phyloP scores from a whole-genome alignment of 2,113 vertebrate species.

The Zosterops borbonicus region DNA sequence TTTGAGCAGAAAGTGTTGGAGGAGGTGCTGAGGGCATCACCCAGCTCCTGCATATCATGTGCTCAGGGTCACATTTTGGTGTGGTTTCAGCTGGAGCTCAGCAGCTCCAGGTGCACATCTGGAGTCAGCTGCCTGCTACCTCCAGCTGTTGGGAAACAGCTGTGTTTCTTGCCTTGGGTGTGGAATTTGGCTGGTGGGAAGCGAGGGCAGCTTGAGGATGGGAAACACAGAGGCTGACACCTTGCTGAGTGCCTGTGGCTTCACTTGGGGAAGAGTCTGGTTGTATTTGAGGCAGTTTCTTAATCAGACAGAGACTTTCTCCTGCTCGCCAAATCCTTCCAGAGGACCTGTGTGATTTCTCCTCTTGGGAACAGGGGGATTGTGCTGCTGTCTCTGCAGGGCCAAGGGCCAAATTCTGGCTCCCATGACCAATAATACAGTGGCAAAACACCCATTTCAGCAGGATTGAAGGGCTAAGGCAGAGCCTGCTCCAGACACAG shows the following conservation, averaged over 20 bases:
- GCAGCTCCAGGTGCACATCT: neutral
- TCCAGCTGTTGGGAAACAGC: neutral
- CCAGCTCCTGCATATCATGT: accelerated
- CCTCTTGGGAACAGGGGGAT: accelerated
- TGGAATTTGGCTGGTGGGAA: neutral
- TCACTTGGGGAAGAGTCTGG: accelerated
- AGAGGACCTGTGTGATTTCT: neutral
- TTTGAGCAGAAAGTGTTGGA: neutral
- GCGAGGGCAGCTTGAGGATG: neutral
- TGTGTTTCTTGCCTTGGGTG: neutral
- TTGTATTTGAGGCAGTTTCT: neutral
- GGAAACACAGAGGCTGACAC: accelerated
- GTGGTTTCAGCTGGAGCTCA: neutral
- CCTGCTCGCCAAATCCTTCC: neutral
- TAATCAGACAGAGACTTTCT: neutral
- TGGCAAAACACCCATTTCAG: neutral
- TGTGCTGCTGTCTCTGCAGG: neutral
- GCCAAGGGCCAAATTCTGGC: neutral
- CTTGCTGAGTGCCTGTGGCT: neutral
- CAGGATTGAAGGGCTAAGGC: neutral
- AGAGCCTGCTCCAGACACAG: neutral
- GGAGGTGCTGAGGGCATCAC: neutral
- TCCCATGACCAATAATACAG: neutral
- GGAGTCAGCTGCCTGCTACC: neutral
- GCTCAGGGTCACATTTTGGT: accelerated